Evolutionary conservation across 2,113 vertebrate species (phyloP).

Genomic region (Barbus barbus): DNA sequence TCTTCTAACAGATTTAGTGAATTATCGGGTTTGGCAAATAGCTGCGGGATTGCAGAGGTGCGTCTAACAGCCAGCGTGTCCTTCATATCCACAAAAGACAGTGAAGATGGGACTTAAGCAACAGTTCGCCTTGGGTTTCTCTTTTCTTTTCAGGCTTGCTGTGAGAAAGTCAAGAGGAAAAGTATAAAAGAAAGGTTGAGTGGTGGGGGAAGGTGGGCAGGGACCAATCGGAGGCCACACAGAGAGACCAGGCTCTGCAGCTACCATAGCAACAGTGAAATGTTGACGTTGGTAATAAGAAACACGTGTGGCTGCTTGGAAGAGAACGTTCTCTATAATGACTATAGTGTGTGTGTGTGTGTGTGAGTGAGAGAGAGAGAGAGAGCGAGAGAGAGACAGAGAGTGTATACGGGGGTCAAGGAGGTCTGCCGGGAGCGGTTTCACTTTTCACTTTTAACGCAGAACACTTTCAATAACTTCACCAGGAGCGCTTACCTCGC

Average conservation of each 20-base stretch:
- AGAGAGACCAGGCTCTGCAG: conserved; percentile 41
- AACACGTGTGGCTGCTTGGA: conserved; percentile 56
- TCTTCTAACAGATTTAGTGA: background rate
- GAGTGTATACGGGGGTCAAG: background rate
- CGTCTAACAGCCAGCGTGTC: background rate
- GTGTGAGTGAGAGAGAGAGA: background rate
- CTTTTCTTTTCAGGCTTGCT: conserved; percentile 32
- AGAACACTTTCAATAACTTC: background rate
- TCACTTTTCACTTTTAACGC: background rate
- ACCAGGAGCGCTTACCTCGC: background rate
- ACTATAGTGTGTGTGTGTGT: conserved; percentile 12
- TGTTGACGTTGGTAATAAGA: conserved; percentile 53
- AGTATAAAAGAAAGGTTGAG: conserved; percentile 31
- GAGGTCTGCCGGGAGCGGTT: background rate
- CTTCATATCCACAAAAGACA: background rate
- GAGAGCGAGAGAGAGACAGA: background rate
- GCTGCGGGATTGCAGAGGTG: background rate
- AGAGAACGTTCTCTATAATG: conserved; percentile 28
- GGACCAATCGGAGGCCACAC: conserved; percentile 46
- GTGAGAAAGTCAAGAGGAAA: conserved; percentile 43
- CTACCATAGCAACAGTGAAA: conserved; percentile 57
- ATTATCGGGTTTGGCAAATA: background rate
- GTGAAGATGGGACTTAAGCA: conserved; percentile 60
- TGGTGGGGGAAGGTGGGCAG: conserved; percentile 6
- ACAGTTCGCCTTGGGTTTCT: conserved; percentile 54